Evolutionary conservation across 2,113 vertebrate species (phyloP).

Genomic region (Prionailurus viverrinus): DNA sequence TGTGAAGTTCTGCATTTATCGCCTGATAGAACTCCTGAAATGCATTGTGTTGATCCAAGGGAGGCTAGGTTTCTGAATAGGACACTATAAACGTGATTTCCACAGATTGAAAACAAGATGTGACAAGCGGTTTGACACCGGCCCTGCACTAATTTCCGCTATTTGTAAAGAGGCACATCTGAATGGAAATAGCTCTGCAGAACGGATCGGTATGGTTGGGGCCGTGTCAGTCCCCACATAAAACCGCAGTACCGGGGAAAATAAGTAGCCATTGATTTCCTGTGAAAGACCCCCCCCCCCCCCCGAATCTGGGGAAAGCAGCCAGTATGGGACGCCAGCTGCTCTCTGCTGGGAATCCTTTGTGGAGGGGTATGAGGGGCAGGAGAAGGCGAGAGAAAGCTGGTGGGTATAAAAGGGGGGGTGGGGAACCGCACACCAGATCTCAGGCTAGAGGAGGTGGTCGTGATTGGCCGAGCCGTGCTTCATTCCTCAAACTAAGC

Average conservation of each 20-base stretch:
- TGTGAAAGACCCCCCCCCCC: slow-evolving; percentile 86
- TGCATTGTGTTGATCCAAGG: slow-evolving; percentile 89
- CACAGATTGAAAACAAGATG: slow-evolving; percentile 93
- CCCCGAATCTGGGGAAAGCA: slow-evolving; percentile 85
- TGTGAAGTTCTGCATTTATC: slow-evolving; percentile 86
- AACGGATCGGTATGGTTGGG: slow-evolving; percentile 88
- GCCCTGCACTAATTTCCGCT: slow-evolving; percentile 91
- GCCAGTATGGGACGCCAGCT: slow-evolving; percentile 90
- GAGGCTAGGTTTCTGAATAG: slow-evolving; percentile 87
- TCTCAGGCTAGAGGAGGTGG: slow-evolving; percentile 81
- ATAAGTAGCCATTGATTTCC: slow-evolving; percentile 91
- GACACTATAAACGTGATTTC: slow-evolving; percentile 90
- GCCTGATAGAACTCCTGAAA: slow-evolving; percentile 87
- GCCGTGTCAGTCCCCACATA: slow-evolving; percentile 88
- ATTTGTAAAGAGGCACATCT: slow-evolving; percentile 90
- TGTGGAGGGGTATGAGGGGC: slow-evolving; percentile 85
- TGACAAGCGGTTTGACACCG: slow-evolving; percentile 92
- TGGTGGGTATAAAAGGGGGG: slow-evolving; percentile 82
- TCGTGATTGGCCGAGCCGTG: slow-evolving; percentile 68
- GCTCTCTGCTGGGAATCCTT: slow-evolving; percentile 91
- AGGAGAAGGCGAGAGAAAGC: slow-evolving; percentile 81
- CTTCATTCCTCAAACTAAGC: slow-evolving; percentile 77
- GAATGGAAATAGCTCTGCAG: slow-evolving; percentile 89
- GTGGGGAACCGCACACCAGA: slow-evolving; percentile 57
- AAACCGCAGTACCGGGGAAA: slow-evolving; percentile 86